These are phyloP conservation scores for Paracyclopina nana DNA, from an alignment of 1,140 invertebrate species.

Conservation along the genomic window DNA sequence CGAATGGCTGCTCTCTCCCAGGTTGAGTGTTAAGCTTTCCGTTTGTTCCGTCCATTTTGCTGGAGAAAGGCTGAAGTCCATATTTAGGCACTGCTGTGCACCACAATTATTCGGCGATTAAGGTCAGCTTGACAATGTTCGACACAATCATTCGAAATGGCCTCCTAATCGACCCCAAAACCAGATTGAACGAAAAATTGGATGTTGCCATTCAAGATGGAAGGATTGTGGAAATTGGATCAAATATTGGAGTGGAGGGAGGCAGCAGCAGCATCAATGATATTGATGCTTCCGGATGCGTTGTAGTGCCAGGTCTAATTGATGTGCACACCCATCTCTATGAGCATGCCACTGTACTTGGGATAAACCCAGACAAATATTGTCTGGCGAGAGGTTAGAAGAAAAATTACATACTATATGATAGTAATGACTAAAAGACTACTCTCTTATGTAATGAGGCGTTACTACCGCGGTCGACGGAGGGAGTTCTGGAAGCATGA, in stretches of 20 bases:
- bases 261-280: neutral
- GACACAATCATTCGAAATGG: neutral
- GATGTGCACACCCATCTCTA: neutral
- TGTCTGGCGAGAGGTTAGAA: neutral
- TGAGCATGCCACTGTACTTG: neutral
- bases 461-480: neutral
- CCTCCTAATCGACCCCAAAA: neutral
- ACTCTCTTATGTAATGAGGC: neutral
- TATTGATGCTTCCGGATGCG: neutral
- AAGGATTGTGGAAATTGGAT: neutral
- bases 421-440: neutral
- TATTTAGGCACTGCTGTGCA: no score
- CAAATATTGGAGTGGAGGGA: neutral
- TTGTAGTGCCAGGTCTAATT: neutral
- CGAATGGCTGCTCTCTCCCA: no score
- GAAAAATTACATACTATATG: neutral
- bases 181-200: neutral
- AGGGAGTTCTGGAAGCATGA: constrained; percentile 1
- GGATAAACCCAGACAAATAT: neutral
- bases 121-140: neutral
- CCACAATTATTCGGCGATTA: no score
- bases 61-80: no score
- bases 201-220: neutral
- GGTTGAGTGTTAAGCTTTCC: no score
- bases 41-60: no score